Evolutionary conservation across 2,888 invertebrate species (phyloP).

Genomic region (Ectemnius cavifrons): DNA sequence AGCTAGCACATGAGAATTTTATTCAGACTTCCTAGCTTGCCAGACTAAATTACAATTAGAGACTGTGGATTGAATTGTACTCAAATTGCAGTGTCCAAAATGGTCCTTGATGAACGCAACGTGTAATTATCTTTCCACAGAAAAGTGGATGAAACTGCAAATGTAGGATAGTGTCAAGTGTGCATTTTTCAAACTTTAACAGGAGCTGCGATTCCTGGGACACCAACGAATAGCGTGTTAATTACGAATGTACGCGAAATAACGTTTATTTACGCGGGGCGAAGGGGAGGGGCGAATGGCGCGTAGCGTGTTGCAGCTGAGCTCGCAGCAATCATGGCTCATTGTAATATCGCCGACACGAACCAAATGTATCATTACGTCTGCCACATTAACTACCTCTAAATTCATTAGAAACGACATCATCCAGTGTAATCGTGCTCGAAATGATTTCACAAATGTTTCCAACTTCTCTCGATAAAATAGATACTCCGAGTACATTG

Average conservation of each 20-base stretch:
- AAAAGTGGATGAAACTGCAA: constrained; percentile 27
- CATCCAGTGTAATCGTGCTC: no score
- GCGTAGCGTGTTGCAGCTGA: neutral
- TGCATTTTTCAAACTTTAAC: neutral
- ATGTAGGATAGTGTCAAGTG: neutral
- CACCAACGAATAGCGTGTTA: constrained; percentile 11
- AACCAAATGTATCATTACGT: neutral
- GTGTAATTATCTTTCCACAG: no score
- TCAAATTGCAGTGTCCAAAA: no score
- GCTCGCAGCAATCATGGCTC: constrained; percentile 22
- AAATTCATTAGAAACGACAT: neutral
- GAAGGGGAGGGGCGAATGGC: constrained; percentile 8
- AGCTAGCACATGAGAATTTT: neutral
- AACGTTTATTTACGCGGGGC: constrained; percentile 18
- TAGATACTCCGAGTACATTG: no score
- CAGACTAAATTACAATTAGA: no score
- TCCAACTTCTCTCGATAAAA: no score
- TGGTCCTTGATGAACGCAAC: no score
- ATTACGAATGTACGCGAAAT: constrained; percentile 15
- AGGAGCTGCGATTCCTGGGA: neutral
- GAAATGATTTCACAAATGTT: no score
- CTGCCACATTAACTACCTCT: neutral
- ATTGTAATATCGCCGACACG: constrained; percentile 16
- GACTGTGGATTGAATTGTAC: no score
- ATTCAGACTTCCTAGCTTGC: no score